Conservation (phyloP, 1,140 invertebrate genomes). For the Apocrypta bakeri region DNA sequence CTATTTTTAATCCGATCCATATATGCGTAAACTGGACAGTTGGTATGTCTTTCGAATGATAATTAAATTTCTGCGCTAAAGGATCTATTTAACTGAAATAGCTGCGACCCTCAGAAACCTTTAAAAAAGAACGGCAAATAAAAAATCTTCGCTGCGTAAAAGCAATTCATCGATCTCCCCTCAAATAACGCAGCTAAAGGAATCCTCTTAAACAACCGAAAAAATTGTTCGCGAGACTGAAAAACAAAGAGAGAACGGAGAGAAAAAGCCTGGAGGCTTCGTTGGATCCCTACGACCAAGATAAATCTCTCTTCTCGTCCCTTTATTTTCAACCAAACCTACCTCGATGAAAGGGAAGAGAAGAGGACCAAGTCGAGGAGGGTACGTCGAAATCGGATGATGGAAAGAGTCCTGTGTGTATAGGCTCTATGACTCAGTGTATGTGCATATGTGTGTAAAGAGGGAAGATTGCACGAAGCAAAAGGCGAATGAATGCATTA, state of each 20-base stretch:
- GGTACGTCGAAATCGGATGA: too few species aligned
- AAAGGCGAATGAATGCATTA: too few species aligned
- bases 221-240: constrained; percentile 20
- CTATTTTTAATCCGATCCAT: background rate
- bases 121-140: too few species aligned
- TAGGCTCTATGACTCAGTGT: too few species aligned
- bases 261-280: background rate
- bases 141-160: background rate
- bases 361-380: constrained; percentile 1
- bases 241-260: constrained; percentile 3
- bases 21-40: too few species aligned
- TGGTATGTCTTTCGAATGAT: too few species aligned
- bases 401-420: too few species aligned
- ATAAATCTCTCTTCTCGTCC: constrained; percentile 31
- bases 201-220: constrained; percentile 28
- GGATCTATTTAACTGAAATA: background rate
- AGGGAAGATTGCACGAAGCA: too few species aligned
- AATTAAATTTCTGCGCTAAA: too few species aligned
- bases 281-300: background rate
- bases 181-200: background rate
- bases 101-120: background rate
- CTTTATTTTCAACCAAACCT: constrained; percentile 38
- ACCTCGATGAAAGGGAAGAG: background rate
- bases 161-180: constrained; percentile 10
- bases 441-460: too few species aligned